Evolutionary conservation across 2,113 vertebrate genomes (phyloP).

Genomic region (Solea solea): DNA sequence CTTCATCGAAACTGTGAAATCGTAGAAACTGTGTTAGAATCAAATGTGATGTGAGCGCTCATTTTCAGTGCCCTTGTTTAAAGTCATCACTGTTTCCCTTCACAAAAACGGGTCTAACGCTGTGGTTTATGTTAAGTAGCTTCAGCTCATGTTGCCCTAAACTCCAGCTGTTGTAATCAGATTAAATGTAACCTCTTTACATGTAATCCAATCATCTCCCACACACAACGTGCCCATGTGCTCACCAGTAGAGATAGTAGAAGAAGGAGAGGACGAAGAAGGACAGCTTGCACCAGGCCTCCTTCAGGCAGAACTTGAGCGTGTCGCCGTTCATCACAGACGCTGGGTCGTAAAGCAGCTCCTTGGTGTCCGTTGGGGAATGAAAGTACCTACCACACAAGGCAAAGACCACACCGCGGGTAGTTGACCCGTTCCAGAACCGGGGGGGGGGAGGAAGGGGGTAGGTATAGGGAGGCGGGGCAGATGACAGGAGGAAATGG

Average conservation of each 20-base stretch:
- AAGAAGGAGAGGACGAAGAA: conserved; percentile 99
- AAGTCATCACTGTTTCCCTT: not conserved
- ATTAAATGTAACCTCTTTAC: conserved; percentile 37
- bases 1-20: conserved; percentile 13
- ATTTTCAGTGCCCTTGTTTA: conserved; percentile 2
- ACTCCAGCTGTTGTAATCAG: conserved; percentile 20
- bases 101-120: not conserved
- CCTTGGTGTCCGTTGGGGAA: conserved; percentile 94
- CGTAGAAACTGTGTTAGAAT: not conserved
- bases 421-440: conserved; percentile 77
- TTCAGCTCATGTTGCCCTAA: not conserved
- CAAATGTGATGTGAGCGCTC: not conserved
- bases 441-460: not conserved
- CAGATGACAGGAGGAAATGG: conserved; percentile 41
- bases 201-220: conserved; percentile 37
- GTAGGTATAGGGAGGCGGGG: not conserved
- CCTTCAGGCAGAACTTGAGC: conserved; percentile 96
- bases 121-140: not conserved
- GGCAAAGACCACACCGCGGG: conserved; percentile 73
- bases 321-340: conserved; percentile 97
- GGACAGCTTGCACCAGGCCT: conserved; percentile 98
- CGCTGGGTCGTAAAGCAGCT: conserved; percentile 93
- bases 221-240: not conserved
- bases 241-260: conserved; percentile 99
- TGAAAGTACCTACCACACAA: conserved; percentile 92